These are phyloP conservation scores for Otolemur garnettii DNA, from an alignment of 2,113 vertebrate genomes.

Conservation along the genomic window DNA sequence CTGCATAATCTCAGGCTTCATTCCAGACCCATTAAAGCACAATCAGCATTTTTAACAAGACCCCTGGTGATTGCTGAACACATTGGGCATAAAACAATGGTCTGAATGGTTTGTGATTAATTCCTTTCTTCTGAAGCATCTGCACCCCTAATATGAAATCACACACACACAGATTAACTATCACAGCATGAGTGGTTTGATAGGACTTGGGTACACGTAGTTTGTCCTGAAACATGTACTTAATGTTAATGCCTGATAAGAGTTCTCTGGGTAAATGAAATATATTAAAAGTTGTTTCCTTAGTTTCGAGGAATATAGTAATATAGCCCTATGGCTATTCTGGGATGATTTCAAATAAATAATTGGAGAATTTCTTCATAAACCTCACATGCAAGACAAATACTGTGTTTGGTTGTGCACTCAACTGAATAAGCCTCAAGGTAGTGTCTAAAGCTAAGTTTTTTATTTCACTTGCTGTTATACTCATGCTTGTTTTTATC, in stretches of 20 bases:
- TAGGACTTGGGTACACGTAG: neutral
- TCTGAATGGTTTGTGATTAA: neutral
- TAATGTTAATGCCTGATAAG: neutral
- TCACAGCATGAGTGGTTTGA: neutral
- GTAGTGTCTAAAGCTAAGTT: neutral
- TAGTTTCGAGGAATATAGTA: neutral
- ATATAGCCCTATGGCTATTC: neutral
- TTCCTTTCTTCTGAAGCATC: neutral
- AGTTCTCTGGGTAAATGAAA: neutral
- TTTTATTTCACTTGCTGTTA: slow-evolving; percentile 29
- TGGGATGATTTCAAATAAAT: neutral
- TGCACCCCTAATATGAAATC: neutral
- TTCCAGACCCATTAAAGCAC: neutral
- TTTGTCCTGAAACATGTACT: neutral
- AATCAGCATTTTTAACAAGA: slow-evolving; percentile 49
- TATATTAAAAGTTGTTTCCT: neutral
- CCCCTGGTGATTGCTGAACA: neutral
- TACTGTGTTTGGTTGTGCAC: neutral
- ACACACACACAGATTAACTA: neutral
- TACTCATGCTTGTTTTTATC: neutral
- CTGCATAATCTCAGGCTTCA: neutral
- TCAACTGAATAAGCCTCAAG: neutral
- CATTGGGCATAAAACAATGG: neutral
- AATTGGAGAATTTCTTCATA: neutral
- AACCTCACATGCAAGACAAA: neutral